Evolutionary conservation across 2,888 invertebrate species (phyloP), one percentile per base, ranked within the genome.

Genomic region (Cabera pusaria): DNA sequence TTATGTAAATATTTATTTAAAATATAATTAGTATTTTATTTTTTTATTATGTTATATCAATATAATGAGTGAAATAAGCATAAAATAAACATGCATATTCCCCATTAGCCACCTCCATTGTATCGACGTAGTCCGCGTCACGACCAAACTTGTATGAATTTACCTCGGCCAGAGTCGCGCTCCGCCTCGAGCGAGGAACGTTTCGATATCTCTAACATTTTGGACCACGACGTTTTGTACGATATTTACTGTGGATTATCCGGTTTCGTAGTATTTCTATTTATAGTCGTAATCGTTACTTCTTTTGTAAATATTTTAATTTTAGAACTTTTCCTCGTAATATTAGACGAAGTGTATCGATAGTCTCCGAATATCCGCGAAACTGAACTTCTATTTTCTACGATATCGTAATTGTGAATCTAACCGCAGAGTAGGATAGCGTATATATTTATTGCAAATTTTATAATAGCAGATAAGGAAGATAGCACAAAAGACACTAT

Each of bases 61-160:
- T n/a, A n/a, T n/a, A n/a, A n/a, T n/a, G n/a, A n/a, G n/a, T n/a
- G n/a, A n/a, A n/a, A n/a, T n/a, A n/a, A n/a, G n/a, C n/a, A n/a
- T n/a, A n/a, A n/a, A n/a, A n/a, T n/a, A n/a, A n/a, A n/a, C n/a
- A n/a, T n/a, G n/a, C n/a, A n/a, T n/a, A n/a, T n/a, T n/a, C n/a
- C n/a, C n/a, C n/a, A n/a, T n/a, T n/a, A n/a, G n/a, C n/a, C n/a
- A n/a, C n/a, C n/a, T n/a, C n/a, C n/a, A n/a, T n/a, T n/a, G n/a
- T n/a, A n/a, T 80, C 83, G 77, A 79, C 78, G 59, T 64, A 59
- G 64, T 70, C 65, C 62, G 59, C 69, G 64, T 64, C 54, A 69
- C 69, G 86, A 85, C 85, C 86, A 85, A 86, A 85, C 83, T 79
- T 78, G 70, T 71, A 62, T 72, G 76, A 79, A 78, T 78, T 78